phyloP scores from a whole-genome alignment of 1,140 invertebrate species.

The Coenobita brevimanus region DNA sequence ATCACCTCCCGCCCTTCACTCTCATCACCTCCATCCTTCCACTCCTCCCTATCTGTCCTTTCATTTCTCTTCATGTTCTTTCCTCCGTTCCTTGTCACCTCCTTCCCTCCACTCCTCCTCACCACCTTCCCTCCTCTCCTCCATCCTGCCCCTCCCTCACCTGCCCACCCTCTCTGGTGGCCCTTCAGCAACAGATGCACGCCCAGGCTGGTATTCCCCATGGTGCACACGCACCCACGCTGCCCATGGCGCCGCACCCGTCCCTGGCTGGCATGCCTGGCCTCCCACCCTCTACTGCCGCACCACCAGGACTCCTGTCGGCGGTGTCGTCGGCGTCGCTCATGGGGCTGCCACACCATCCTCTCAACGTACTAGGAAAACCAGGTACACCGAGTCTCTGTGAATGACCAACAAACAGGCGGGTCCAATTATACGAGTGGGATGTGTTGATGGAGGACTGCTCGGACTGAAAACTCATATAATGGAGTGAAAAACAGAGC shows the following conservation, averaged over 20 bases:
- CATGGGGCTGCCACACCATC: slow-evolving; percentile 64
- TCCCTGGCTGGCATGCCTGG: slow-evolving; percentile 65
- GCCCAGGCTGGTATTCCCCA: slow-evolving; percentile 69
- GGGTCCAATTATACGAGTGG: no score
- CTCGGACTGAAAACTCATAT: no score
- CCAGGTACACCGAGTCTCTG: slow-evolving; percentile 8
- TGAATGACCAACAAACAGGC: no score
- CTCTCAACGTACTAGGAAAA: slow-evolving; percentile 58
- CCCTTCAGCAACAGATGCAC: slow-evolving; percentile 68
- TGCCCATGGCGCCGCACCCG: slow-evolving; percentile 68
- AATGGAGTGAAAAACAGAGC: no score
- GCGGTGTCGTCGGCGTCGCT: slow-evolving; percentile 66
- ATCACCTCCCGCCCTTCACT: no score
- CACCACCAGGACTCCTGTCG: slow-evolving; percentile 64
- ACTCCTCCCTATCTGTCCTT: no score
- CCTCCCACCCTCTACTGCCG: slow-evolving; percentile 58
- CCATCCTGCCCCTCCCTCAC: neutral
- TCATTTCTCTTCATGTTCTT: no score
- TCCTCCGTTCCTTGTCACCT: no score
- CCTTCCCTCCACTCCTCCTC: neutral
- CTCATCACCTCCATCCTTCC: no score
- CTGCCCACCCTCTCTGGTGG: neutral
- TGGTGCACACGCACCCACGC: slow-evolving; percentile 66
- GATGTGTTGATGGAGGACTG: no score
- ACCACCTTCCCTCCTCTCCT: neutral